Conservation (phyloP, 2,888 invertebrate genomes). For the Glaucopsyche alexis region DNA sequence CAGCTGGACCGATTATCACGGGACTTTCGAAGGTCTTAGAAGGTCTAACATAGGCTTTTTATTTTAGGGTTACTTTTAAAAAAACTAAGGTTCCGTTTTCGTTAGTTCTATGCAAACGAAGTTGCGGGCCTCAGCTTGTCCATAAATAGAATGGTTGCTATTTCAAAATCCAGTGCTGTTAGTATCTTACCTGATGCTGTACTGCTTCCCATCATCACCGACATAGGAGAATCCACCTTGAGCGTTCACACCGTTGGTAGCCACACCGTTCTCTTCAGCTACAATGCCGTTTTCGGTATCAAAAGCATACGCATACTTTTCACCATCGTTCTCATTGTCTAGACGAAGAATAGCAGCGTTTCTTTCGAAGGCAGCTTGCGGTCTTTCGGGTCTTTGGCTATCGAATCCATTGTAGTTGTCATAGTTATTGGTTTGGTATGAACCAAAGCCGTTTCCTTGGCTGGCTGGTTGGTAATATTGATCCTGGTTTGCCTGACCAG, state of each 20-base stretch:
- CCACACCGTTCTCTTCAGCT: conserved; percentile 67
- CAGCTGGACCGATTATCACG: no score
- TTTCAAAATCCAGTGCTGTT: no score
- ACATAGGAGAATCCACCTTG: conserved; percentile 68
- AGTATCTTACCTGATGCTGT: conserved; percentile 58
- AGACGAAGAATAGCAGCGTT: conserved; percentile 67
- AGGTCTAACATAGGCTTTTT: no score
- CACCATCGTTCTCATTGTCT: conserved; percentile 63
- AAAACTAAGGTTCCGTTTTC: no score
- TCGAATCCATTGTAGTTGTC: neutral
- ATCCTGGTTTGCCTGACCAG: neutral
- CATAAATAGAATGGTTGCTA: no score
- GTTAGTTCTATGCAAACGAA: no score
- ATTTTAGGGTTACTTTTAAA: no score
- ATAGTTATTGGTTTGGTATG: neutral
- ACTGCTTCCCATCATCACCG: conserved; percentile 70
- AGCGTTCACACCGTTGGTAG: conserved; percentile 66
- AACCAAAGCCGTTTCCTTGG: neutral
- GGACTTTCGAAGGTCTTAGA: no score
- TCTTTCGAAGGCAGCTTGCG: conserved; percentile 64
- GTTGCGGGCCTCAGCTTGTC: no score
- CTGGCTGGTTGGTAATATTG: neutral
- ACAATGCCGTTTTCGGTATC: conserved; percentile 71
- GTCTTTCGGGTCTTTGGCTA: conserved; percentile 52
- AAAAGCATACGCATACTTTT: conserved; percentile 62